Evolutionary conservation across 2,797 vertebrate genomes (phyloP).

Genomic region (Labeo calbasu): DNA sequence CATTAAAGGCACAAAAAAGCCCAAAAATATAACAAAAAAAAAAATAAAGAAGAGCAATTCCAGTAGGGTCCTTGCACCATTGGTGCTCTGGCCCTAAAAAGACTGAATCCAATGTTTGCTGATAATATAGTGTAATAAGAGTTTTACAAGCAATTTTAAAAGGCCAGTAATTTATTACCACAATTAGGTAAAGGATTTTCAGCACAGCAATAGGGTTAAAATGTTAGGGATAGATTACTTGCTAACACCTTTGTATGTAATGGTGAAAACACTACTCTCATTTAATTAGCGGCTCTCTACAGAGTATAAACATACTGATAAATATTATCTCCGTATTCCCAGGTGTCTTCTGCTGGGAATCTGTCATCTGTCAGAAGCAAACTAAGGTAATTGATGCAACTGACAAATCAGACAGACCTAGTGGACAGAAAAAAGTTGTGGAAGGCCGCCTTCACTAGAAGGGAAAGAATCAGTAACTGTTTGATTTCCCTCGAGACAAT

Average conservation of each 20-base stretch:
- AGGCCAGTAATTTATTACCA: not conserved
- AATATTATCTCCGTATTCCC: not conserved
- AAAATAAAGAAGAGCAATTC: too few species aligned
- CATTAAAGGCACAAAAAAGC: too few species aligned
- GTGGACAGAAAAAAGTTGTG: slow-evolving; percentile 5
- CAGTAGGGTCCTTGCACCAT: too few species aligned
- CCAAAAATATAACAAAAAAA: too few species aligned
- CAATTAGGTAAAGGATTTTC: not conserved
- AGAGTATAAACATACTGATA: not conserved
- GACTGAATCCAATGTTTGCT: not conserved
- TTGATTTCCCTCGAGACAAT: slow-evolving; percentile 16
- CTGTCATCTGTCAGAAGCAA: not conserved
- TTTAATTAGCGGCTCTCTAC: slow-evolving; percentile 3
- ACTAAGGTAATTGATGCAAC: not conserved
- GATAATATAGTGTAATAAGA: not conserved
- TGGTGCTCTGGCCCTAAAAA: not conserved
- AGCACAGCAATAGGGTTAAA: not conserved
- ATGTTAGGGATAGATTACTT: not conserved
- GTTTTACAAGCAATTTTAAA: not conserved
- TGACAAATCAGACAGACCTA: not conserved
- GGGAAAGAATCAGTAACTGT: slow-evolving; percentile 18
- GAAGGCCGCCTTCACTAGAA: not conserved
- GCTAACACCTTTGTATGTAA: not conserved
- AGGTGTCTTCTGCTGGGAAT: slow-evolving; percentile 12
- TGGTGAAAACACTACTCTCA: not conserved